Evolutionary conservation across 2,113 vertebrate species (phyloP).

Genomic region (Cyanistes caeruleus): DNA sequence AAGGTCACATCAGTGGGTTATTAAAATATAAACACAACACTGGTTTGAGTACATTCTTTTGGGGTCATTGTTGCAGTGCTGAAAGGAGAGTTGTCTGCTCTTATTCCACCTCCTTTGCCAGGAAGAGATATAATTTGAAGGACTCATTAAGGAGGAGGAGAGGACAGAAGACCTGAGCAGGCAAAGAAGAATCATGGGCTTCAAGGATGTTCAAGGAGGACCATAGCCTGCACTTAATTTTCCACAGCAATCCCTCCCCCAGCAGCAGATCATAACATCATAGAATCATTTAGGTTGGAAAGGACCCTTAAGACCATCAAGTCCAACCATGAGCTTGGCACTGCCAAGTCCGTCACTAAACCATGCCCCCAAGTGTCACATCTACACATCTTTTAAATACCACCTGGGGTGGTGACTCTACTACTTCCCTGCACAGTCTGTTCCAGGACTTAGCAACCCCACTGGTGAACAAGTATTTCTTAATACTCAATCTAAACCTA

Average conservation of each 20-base stretch:
- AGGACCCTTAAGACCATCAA: fast-evolving
- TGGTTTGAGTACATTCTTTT: background rate
- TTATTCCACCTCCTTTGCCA: background rate
- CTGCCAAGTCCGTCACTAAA: background rate
- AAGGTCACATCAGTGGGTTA: background rate
- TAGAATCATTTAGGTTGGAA: background rate
- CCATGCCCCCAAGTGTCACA: no score
- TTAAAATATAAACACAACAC: constrained; percentile 1
- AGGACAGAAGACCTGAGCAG: background rate
- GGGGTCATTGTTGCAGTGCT: constrained; percentile 4
- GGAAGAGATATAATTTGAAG: background rate
- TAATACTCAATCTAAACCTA: background rate
- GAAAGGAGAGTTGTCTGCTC: background rate
- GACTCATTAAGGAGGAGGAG: background rate
- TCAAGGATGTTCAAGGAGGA: background rate
- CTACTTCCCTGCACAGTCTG: background rate
- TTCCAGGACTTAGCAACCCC: background rate
- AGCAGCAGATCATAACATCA: background rate
- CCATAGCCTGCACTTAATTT: background rate
- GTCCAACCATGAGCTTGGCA: fast-evolving
- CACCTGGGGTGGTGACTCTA: background rate
- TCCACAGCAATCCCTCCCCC: background rate
- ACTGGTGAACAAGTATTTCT: background rate
- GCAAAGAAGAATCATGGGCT: background rate
- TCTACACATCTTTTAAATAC: background rate